Base-by-base conservation (phyloP, 2,113 vertebrate species). In the Cyprinus carpio region DNA sequence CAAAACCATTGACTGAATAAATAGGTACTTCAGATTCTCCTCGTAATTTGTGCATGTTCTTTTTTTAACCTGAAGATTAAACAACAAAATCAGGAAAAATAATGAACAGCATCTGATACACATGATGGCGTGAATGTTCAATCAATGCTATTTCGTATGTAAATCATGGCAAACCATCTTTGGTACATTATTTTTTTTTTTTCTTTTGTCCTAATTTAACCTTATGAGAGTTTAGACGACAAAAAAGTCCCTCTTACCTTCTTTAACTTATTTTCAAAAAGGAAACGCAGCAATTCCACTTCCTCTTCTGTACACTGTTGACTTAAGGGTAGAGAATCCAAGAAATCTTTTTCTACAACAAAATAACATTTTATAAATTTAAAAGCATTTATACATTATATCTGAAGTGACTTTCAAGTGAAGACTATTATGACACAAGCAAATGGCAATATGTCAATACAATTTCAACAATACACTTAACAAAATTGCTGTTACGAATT, bases 241-340 rank as follows among this genome's bases (percentile, higher is more conserved):
- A n/a, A 31, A n/a, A 3, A 69, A 20, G 58, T 13, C 2, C 9
- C 0, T 13, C 58, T 4, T 1, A 94, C 98, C 96, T 99, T 99
- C 93, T 99, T 99, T 90, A 99, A 94, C 90, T 98, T 99, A 92
- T 98, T 99, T 89, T 99, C 97, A 95, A 98, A 99, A 40, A 99
- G 94, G 91, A 99, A 99, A 91, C 92, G 97, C 37, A 99, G 93
- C 76, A 99, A 93, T 91, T 98, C 96, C 89, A 97, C 95, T 82
- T 99, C 98, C 91, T 99, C 97, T 87, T 96, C 96, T 0, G 95
- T 95, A 90, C 96, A 97, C 20, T 99, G 97, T 89, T 98, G 97
- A 89, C 93, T 94, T 91, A 99, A 93, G 93, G 97, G 97, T 92
- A 99, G 96, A 16, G 97, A 98, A 82, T 98, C 97, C 80, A 99